Conservation (phyloP, 2,888 invertebrate genomes). For the Linyphia triangularis region DNA sequence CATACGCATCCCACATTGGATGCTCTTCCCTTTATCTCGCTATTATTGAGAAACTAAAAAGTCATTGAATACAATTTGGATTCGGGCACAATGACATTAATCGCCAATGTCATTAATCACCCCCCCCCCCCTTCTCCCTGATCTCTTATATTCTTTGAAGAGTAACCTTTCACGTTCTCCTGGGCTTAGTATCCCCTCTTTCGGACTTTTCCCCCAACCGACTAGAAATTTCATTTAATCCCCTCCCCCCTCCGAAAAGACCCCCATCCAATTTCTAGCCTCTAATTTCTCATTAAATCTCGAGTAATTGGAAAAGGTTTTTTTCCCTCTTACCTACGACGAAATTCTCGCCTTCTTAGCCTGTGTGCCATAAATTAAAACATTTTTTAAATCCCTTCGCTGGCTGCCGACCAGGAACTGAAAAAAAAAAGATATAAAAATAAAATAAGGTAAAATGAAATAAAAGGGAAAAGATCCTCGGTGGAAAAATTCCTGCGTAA, state of each 20-base stretch:
- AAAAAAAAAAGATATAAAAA: constrained; percentile 4
- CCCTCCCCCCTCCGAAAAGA: constrained; percentile 26
- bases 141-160: constrained; percentile 52
- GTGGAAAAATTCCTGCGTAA: constrained; percentile 16
- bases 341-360: constrained; percentile 37
- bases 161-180: constrained; percentile 64
- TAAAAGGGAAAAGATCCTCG: not conserved
- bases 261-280: constrained; percentile 64
- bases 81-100: constrained; percentile 70
- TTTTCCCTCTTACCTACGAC: constrained; percentile 14
- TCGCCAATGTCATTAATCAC: constrained; percentile 73
- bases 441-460: not conserved
- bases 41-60: constrained; percentile 71
- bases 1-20: not conserved
- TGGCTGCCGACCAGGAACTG: not conserved
- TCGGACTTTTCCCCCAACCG: constrained; percentile 39
- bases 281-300: constrained; percentile 75
- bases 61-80: constrained; percentile 70
- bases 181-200: constrained; percentile 28
- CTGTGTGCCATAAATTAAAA: constrained; percentile 70
- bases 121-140: constrained; percentile 3
- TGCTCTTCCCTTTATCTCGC: not conserved
- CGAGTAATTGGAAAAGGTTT: constrained; percentile 68
- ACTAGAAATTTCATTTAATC: constrained; percentile 71
- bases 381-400: constrained; percentile 60